phyloP scores from a whole-genome alignment of 2,797 vertebrate genomes.

The Anableps anableps region DNA sequence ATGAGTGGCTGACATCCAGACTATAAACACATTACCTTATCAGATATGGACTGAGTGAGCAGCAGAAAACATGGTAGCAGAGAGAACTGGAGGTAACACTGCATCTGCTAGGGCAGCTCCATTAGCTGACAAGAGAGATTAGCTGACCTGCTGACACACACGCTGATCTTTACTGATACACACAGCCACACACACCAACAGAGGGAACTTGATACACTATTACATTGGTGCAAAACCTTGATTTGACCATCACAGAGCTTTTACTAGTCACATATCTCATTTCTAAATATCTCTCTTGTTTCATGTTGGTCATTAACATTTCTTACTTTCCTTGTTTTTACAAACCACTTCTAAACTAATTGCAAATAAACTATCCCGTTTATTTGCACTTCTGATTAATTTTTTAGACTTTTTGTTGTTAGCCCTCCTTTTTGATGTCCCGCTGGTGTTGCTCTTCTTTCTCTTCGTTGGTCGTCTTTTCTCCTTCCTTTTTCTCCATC shows the following conservation, averaged over 20 bases:
- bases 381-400: slow-evolving; percentile 44
- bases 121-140: slow-evolving; percentile 77
- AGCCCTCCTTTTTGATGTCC: slow-evolving; percentile 51
- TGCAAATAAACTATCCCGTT: not conserved
- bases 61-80: slow-evolving; percentile 51
- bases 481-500: slow-evolving; percentile 39
- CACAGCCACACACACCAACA: slow-evolving; percentile 34
- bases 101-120: slow-evolving; percentile 63
- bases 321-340: slow-evolving; percentile 12
- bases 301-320: slow-evolving; percentile 1
- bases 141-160: slow-evolving; percentile 77
- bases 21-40: slow-evolving; percentile 56
- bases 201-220: slow-evolving; percentile 62
- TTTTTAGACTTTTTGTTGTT: slow-evolving; percentile 59
- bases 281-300: slow-evolving; percentile 6
- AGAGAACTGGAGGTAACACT: slow-evolving; percentile 54
- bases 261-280: slow-evolving; percentile 47
- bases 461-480: slow-evolving; percentile 39
- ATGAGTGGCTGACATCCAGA: slow-evolving; percentile 37
- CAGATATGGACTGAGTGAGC: slow-evolving; percentile 48
- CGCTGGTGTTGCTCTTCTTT: slow-evolving; percentile 49
- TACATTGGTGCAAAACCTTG: slow-evolving; percentile 48
- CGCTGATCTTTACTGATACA: slow-evolving; percentile 67
- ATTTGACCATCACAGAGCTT: slow-evolving; percentile 48
- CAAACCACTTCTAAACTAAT: not conserved